A percentile compares a stretch with the other conserved stretches of the same genome.
Evolutionary conservation across 2,113 vertebrate genomes (phyloP).

Genomic region (Excalfactoria chinensis): DNA sequence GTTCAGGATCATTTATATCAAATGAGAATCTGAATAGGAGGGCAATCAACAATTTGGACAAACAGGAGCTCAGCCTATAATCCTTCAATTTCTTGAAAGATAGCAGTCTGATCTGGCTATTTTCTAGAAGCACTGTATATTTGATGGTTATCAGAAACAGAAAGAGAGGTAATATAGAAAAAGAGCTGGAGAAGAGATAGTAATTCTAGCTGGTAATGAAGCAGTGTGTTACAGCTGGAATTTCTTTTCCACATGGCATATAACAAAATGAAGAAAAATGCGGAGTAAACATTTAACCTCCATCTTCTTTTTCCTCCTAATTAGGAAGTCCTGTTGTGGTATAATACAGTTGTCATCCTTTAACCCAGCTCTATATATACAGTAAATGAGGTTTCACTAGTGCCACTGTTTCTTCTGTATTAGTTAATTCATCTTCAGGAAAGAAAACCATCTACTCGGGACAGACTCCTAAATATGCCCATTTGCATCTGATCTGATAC

Average conservation of each 20-base stretch:
- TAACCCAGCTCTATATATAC: neutral
- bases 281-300: neutral
- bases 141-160: slow-evolving; percentile 30
- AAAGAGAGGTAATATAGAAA: neutral
- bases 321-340: neutral
- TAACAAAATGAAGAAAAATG: slow-evolving; percentile 54
- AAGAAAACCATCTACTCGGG: neutral
- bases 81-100: slow-evolving; percentile 41
- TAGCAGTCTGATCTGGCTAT: slow-evolving; percentile 21
- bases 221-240: neutral
- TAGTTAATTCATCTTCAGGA: neutral
- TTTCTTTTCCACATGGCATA: slow-evolving; percentile 17
- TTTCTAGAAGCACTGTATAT: neutral
- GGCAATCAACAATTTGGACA: slow-evolving; percentile 38
- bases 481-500: neutral
- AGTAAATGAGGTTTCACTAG: neutral
- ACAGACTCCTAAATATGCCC: neutral
- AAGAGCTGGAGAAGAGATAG: neutral
- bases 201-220: slow-evolving; percentile 26
- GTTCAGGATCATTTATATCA: slow-evolving; percentile 47
- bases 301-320: neutral
- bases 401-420: neutral
- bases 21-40: slow-evolving; percentile 42
- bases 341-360: neutral
- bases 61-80: neutral